Evolutionary conservation across 2,113 vertebrate genomes (phyloP).

Genomic region (Syngnathoides biaculeatus): DNA sequence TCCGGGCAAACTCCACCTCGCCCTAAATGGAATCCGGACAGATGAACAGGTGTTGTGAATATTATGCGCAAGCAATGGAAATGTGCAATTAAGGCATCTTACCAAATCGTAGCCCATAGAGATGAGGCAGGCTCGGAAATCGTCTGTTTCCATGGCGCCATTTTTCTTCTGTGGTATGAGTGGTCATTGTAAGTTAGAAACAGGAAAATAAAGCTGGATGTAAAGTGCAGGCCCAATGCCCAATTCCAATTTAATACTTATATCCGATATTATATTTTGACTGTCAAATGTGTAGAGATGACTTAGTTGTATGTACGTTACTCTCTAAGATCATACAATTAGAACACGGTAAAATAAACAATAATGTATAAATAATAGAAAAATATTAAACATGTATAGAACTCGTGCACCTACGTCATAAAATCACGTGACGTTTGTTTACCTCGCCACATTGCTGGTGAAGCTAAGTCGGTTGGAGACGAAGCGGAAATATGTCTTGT

Average conservation of each 20-base stretch:
- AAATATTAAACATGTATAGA: neutral
- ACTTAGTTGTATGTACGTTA: neutral
- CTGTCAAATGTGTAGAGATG: neutral
- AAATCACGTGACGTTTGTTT: too few species aligned
- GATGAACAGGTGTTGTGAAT: neutral
- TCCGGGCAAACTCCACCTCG: constrained; percentile 88
- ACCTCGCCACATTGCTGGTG: too few species aligned
- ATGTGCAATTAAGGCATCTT: constrained; percentile 39
- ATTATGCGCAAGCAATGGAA: neutral
- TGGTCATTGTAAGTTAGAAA: neutral
- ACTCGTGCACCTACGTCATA: too few species aligned
- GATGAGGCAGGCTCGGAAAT: constrained; percentile 98
- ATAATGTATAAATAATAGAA: neutral
- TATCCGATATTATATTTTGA: neutral
- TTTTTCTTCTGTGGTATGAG: constrained; percentile 87
- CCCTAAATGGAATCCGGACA: constrained; percentile 69
- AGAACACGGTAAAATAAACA: neutral
- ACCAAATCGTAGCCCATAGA: constrained; percentile 99
- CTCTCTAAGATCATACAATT: neutral
- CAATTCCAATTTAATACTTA: neutral
- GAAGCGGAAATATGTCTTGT: too few species aligned
- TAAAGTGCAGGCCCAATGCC: neutral
- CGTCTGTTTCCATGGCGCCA: constrained; percentile 92
- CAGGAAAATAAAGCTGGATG: neutral
- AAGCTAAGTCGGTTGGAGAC: too few species aligned